These are phyloP conservation scores for Volucella bombylans DNA, from an alignment of 2,888 invertebrate species.

Conservation along the genomic window DNA sequence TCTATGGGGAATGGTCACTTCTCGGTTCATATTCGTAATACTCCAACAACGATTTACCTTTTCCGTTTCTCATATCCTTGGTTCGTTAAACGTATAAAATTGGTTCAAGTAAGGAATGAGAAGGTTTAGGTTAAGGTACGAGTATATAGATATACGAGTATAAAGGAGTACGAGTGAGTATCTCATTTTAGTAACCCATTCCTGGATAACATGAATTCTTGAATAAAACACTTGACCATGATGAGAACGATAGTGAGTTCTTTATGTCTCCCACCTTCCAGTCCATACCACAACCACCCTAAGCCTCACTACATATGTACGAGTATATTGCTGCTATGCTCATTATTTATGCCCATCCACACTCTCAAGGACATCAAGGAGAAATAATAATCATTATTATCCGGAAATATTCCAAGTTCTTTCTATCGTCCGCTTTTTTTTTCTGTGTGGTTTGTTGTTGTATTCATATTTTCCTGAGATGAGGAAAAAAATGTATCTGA, in stretches of 20 bases:
- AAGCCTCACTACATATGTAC: background rate
- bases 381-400: conserved; percentile 69
- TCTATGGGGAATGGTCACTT: too few relatives aligned
- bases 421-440: background rate
- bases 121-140: too few relatives aligned
- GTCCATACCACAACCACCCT: background rate
- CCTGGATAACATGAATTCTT: conserved; percentile 28
- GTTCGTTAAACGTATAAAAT: too few relatives aligned
- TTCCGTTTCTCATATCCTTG: too few relatives aligned
- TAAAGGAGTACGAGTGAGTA: background rate
- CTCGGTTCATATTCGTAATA: too few relatives aligned
- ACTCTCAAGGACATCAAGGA: conserved; percentile 60
- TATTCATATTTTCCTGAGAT: conserved; percentile 6
- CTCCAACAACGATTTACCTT: too few relatives aligned
- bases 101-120: too few relatives aligned
- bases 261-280: background rate
- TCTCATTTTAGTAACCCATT: conserved; percentile 10
- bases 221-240: conserved; percentile 45
- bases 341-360: conserved; percentile 60
- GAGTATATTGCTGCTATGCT: conserved; percentile 16
- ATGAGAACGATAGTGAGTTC: conserved; percentile 2
- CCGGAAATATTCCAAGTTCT: conserved; percentile 52
- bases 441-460: background rate
- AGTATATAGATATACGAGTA: too few relatives aligned
- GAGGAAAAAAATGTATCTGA: background rate